Percentiles rank a stretch among this genome's conserved stretches.
Evolutionary conservation across 1,140 invertebrate genomes (phyloP).

Genomic region (Diorhabda sublineata): DNA sequence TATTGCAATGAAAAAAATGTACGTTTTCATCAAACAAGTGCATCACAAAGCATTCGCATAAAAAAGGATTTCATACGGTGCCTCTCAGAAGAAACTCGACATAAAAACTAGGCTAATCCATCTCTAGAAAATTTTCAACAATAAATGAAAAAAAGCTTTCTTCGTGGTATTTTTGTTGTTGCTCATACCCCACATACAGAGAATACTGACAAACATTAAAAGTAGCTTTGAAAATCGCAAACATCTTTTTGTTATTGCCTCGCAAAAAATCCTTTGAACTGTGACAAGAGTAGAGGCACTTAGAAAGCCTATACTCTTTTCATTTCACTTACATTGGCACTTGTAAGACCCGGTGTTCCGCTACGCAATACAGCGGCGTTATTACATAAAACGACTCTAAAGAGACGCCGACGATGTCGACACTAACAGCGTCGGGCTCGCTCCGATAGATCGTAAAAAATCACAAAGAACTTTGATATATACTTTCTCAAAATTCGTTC

Average conservation of each 20-base stretch:
- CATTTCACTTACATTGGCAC: conserved; percentile 24
- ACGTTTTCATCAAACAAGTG: conserved; percentile 2
- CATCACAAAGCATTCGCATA: neutral
- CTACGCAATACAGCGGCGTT: conserved; percentile 21
- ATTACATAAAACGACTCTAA: conserved; percentile 18
- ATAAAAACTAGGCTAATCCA: conserved; percentile 15
- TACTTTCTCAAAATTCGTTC: too few relatives aligned
- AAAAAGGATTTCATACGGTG: neutral
- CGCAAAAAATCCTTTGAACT: conserved; percentile 21
- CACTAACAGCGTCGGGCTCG: neutral
- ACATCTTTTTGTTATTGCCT: conserved; percentile 16
- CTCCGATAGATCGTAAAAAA: neutral
- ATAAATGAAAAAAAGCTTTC: conserved; percentile 13
- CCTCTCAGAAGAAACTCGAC: neutral
- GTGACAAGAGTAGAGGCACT: conserved; percentile 19
- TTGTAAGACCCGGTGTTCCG: conserved; percentile 13
- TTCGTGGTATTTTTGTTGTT: conserved; percentile 7
- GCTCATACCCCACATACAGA: neutral
- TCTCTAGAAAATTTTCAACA: conserved; percentile 10
- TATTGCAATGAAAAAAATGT: conserved; percentile 1
- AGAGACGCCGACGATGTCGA: neutral
- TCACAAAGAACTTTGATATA: too few relatives aligned
- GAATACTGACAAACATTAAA: conserved; percentile 8
- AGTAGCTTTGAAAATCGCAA: conserved; percentile 11
- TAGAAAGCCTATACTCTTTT: conserved; percentile 22